Conservation (phyloP, 2,113 vertebrate species). For the Scortum barcoo region DNA sequence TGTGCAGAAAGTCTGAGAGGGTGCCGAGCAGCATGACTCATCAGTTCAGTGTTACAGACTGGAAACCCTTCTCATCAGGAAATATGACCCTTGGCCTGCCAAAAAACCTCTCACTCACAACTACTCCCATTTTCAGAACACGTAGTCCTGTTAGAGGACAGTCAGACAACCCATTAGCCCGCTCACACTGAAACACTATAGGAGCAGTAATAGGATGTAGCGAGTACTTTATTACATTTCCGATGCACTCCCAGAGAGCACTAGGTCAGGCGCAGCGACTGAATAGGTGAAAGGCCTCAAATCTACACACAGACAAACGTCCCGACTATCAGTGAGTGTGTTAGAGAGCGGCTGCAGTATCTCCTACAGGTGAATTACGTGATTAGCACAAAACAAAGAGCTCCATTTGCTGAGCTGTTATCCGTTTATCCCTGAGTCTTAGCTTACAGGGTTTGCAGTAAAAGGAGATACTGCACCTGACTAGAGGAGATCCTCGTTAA, state of each 20-base stretch:
- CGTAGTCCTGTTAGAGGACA: conserved; percentile 10
- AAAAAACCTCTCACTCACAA: conserved; percentile 12
- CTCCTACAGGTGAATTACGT: conserved; percentile 37
- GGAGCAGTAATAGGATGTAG: conserved; percentile 21
- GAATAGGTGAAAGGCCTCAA: conserved; percentile 69
- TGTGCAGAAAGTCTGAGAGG: conserved; percentile 10
- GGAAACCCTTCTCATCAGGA: conserved; percentile 49
- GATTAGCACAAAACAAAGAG: not conserved
- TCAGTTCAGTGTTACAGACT: conserved; percentile 32
- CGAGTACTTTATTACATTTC: conserved; percentile 50
- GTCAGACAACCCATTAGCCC: conserved; percentile 37
- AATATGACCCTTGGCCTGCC: conserved; percentile 32
- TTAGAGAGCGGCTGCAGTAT: conserved; percentile 64
- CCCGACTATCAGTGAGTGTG: conserved; percentile 31
- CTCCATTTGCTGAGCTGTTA: conserved; percentile 6
- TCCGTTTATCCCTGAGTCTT: conserved; percentile 14
- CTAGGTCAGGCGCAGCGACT: conserved; percentile 32
- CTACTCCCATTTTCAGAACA: conserved; percentile 37
- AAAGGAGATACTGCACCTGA: conserved; percentile 63
- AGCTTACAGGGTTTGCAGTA: conserved; percentile 18
- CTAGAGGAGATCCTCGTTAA: conserved; percentile 13
- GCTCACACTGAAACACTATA: conserved; percentile 40
- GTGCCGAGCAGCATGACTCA: conserved; percentile 58
- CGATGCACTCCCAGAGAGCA: not conserved
- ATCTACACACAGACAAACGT: conserved; percentile 25